Conservation (phyloP, 1,140 invertebrate species). For the Coboldia fuscipes region DNA sequence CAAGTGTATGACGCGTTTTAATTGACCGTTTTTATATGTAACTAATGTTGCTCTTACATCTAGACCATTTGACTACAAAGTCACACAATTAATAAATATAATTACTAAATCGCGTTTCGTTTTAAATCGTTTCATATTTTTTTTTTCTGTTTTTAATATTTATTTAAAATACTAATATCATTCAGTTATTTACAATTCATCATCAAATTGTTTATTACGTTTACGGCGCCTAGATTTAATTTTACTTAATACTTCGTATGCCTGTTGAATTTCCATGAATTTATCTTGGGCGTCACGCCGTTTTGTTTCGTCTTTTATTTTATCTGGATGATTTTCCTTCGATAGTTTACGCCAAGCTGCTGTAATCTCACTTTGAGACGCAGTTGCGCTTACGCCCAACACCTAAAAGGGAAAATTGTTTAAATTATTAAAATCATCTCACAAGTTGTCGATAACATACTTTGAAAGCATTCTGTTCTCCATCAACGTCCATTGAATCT, state of each 20-base stretch:
- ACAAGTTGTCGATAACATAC: slow-evolving; percentile 21
- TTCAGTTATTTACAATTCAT: slow-evolving; percentile 4
- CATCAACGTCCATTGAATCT: slow-evolving; percentile 66
- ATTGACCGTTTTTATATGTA: too few relatives aligned
- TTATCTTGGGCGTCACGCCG: slow-evolving; percentile 49
- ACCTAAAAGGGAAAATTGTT: slow-evolving; percentile 26
- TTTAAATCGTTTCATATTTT: too few relatives aligned
- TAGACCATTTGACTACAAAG: too few relatives aligned
- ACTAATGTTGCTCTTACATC: too few relatives aligned
- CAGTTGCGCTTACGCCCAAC: slow-evolving; percentile 45
- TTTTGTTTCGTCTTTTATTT: slow-evolving; percentile 48
- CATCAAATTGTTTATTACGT: slow-evolving; percentile 39
- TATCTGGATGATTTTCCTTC: slow-evolving; percentile 82
- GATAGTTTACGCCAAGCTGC: slow-evolving; percentile 57
- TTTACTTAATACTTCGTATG: slow-evolving; percentile 73
- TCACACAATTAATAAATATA: too few relatives aligned
- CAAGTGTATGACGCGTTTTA: too few relatives aligned
- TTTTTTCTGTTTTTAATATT: too few relatives aligned
- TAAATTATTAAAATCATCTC: neutral
- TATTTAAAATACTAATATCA: too few relatives aligned
- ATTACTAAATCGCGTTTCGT: too few relatives aligned
- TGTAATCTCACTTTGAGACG: slow-evolving; percentile 71
- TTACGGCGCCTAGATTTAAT: slow-evolving; percentile 49
- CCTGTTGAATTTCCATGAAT: slow-evolving; percentile 85
- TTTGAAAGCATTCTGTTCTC: slow-evolving; percentile 75